These are phyloP conservation scores for Centropus bengalensis DNA, from an alignment of 2,113 vertebrate genomes.

Conservation along the genomic window DNA sequence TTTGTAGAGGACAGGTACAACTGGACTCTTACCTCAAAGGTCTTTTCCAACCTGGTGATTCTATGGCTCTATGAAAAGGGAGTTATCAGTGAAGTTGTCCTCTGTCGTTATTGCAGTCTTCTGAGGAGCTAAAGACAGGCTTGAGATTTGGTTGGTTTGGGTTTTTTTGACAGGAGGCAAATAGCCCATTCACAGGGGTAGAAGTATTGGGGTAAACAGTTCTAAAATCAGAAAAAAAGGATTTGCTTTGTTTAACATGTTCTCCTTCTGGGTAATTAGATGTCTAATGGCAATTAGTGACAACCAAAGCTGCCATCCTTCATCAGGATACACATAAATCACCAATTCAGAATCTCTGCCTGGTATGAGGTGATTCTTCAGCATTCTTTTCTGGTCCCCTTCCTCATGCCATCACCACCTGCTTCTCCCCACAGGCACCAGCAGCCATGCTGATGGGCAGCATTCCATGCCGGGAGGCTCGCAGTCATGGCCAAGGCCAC, in stretches of 20 bases:
- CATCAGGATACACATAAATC: neutral
- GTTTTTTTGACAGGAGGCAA: neutral
- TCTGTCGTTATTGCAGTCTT: neutral
- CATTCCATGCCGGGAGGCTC: neutral
- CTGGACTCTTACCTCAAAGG: too few species aligned
- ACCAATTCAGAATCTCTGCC: neutral
- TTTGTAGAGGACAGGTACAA: too few species aligned
- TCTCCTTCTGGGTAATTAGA: slow-evolving; percentile 20
- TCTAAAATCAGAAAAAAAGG: neutral
- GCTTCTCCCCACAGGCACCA: neutral
- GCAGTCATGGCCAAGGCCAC: neutral
- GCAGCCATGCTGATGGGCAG: neutral
- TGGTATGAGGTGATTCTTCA: neutral
- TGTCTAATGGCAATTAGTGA: neutral
- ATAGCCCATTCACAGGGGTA: neutral
- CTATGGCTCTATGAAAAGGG: neutral
- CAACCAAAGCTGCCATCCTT: neutral
- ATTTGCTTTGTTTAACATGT: neutral
- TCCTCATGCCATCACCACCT: neutral
- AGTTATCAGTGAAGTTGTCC: neutral
- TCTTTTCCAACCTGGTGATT: too few species aligned
- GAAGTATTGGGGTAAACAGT: neutral
- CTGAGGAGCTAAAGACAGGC: neutral
- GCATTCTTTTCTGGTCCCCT: neutral
- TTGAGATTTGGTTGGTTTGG: neutral